phyloP scores from a whole-genome alignment of 1,140 invertebrate genomes.

The Acromyrmex echinatior region DNA sequence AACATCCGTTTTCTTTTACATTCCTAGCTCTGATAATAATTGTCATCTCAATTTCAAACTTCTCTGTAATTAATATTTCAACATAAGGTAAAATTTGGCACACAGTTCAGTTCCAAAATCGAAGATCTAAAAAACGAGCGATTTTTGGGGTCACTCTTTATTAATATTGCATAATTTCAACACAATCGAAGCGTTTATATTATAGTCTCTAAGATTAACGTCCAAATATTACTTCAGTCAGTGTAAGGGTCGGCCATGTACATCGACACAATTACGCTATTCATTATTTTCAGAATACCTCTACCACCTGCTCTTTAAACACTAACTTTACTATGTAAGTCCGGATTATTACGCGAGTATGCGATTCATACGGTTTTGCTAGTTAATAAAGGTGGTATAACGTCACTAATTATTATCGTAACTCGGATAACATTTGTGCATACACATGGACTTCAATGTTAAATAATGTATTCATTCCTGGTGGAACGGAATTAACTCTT shows the following conservation, averaged over 20 bases:
- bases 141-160: neutral
- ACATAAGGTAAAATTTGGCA: no score
- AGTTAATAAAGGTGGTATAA: constrained; percentile 51
- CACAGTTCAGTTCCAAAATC: no score
- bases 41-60: no score
- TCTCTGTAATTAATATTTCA: no score
- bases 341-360: constrained; percentile 42
- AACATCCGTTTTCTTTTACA: no score
- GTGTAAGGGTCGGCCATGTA: constrained; percentile 20
- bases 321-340: constrained; percentile 35
- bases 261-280: constrained; percentile 49
- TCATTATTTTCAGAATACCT: constrained; percentile 56
- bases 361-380: constrained; percentile 49
- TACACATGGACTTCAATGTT: neutral
- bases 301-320: constrained; percentile 52
- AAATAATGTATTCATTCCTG: constrained; percentile 17
- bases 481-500: neutral
- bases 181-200: neutral
- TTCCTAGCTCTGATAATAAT: no score
- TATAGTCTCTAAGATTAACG: constrained; percentile 39
- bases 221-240: constrained; percentile 11
- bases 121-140: no score
- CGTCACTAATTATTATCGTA: constrained; percentile 49
- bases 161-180: constrained; percentile 8
- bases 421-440: constrained; percentile 2